These are phyloP conservation scores for Aporrectodea caliginosa DNA, from an alignment of 1,140 invertebrate species.

Conservation along the genomic window DNA sequence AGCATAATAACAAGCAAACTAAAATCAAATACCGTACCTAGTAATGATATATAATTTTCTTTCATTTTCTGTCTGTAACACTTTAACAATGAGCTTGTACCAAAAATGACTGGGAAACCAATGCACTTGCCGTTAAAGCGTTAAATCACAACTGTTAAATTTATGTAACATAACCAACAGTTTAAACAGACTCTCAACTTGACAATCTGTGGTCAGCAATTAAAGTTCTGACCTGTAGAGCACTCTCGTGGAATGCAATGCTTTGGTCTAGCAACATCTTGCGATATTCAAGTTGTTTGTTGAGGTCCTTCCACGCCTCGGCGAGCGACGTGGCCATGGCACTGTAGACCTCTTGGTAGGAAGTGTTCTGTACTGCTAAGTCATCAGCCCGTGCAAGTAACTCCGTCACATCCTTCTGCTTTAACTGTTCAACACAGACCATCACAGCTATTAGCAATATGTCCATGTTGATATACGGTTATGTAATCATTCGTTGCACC, in stretches of 20 bases:
- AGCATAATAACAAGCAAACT: too few relatives aligned
- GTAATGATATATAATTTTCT: too few relatives aligned
- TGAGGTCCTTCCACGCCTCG: constrained; percentile 82
- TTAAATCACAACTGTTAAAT: too few relatives aligned
- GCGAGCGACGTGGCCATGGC: constrained; percentile 87
- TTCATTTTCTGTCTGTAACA: too few relatives aligned
- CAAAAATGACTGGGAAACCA: too few relatives aligned
- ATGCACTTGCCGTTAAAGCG: too few relatives aligned
- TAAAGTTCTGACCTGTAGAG: constrained; percentile 50
- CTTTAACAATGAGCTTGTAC: too few relatives aligned
- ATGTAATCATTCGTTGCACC: not conserved
- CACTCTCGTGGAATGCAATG: constrained; percentile 55
- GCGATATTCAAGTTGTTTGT: constrained; percentile 71
- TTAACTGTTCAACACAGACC: constrained; percentile 62
- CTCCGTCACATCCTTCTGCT: constrained; percentile 86
- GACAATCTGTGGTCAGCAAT: too few relatives aligned
- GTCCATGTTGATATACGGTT: not conserved
- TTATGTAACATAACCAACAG: too few relatives aligned
- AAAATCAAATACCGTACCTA: too few relatives aligned
- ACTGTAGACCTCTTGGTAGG: constrained; percentile 67
- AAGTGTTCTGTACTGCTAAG: constrained; percentile 68
- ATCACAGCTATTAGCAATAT: not conserved
- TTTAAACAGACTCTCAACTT: too few relatives aligned
- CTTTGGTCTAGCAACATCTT: constrained; percentile 71
- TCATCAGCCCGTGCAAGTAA: constrained; percentile 79